Evolutionary conservation across 2,888 invertebrate genomes (phyloP).

Genomic region (Hipparchia sbordonii): DNA sequence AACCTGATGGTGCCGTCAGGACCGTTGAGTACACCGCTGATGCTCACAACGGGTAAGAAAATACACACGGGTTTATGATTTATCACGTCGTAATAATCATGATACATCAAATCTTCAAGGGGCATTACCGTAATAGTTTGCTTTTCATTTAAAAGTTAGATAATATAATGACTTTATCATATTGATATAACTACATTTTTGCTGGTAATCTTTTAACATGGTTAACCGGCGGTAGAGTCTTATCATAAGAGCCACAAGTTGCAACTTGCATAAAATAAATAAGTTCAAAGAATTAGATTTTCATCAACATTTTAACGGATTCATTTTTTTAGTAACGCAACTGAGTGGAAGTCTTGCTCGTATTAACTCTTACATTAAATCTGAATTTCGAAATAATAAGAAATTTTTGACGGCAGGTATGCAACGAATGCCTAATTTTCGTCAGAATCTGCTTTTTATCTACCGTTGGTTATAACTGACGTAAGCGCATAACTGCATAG

Average conservation of each 20-base stretch:
- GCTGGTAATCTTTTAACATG: too few relatives aligned
- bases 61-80: neutral
- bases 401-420: neutral
- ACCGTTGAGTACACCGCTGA: conserved; percentile 83
- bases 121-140: too few relatives aligned
- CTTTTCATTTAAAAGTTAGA: too few relatives aligned
- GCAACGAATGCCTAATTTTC: neutral
- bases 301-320: too few relatives aligned
- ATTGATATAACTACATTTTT: too few relatives aligned
- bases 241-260: too few relatives aligned
- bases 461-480: neutral
- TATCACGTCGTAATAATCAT: too few relatives aligned
- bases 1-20: conserved; percentile 81
- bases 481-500: conserved; percentile 3
- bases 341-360: neutral
- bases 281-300: too few relatives aligned
- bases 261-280: too few relatives aligned
- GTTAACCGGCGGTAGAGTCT: too few relatives aligned
- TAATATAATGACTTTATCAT: too few relatives aligned
- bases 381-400: neutral
- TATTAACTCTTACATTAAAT: neutral
- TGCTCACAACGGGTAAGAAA: conserved; percentile 77
- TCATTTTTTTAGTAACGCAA: neutral
- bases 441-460: neutral
- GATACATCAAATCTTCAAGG: too few relatives aligned